Percentiles rank a stretch among this genome's conserved stretches.
These are phyloP conservation scores for Melierax canorus DNA, from an alignment of 2,113 vertebrate species.

Conservation along the genomic window DNA sequence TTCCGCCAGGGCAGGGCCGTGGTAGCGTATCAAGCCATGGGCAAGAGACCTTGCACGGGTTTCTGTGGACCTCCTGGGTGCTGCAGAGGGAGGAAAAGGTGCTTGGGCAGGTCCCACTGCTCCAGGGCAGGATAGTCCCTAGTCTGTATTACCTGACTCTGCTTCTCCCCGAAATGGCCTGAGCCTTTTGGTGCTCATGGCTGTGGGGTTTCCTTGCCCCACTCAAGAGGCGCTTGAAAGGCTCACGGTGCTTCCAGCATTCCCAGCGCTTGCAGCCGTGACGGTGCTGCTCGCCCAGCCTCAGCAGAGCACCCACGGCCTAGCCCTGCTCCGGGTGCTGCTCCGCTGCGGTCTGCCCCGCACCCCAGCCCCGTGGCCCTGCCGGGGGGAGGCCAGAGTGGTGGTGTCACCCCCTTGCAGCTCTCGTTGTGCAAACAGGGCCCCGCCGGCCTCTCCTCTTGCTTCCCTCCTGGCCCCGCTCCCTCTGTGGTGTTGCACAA, in stretches of 20 bases:
- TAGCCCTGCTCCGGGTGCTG: background rate
- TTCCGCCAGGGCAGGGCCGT: background rate
- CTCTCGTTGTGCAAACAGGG: background rate
- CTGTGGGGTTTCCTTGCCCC: accelerated
- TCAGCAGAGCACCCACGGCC: background rate
- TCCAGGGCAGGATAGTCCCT: background rate
- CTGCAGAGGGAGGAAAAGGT: background rate
- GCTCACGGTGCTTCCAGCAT: accelerated
- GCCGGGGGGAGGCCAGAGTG: accelerated
- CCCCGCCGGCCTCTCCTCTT: background rate
- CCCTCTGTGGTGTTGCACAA: background rate
- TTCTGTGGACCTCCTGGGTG: background rate
- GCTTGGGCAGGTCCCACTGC: background rate
- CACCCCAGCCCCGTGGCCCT: background rate
- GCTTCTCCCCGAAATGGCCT: background rate
- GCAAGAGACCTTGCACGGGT: background rate
- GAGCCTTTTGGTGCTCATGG: background rate
- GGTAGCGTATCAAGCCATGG: too few species aligned
- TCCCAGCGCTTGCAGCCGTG: background rate
- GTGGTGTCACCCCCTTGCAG: background rate
- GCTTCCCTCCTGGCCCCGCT: accelerated
- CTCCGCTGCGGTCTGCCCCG: background rate
- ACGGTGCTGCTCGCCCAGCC: background rate
- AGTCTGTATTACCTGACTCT: too few species aligned
- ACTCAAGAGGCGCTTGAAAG: accelerated